phyloP scores from a whole-genome alignment of 2,797 vertebrate genomes.

The Apodemus agrarius region DNA sequence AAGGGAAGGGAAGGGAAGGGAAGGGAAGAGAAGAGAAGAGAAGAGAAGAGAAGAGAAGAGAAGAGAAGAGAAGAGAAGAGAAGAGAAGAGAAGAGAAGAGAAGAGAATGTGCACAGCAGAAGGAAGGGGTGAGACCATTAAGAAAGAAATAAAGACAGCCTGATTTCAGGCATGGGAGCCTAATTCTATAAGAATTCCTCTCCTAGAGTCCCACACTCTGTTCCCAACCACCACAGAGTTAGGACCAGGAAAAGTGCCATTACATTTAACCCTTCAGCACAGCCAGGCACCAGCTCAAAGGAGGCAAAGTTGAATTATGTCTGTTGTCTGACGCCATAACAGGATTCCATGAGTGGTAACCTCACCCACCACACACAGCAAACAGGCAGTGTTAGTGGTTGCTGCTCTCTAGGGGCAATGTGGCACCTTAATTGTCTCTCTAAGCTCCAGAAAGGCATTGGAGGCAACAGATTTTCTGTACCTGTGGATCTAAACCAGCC shows the following conservation, averaged over 20 bases:
- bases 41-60: no score
- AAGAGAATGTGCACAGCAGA: background rate
- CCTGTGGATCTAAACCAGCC: background rate
- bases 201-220: background rate
- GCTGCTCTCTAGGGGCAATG: background rate
- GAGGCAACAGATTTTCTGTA: background rate
- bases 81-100: no score
- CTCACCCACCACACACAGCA: background rate
- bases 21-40: no score
- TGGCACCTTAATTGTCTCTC: background rate
- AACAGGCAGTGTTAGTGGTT: background rate
- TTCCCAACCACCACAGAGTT: background rate
- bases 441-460: background rate
- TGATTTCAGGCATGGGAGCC: background rate
- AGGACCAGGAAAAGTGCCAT: background rate
- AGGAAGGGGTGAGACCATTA: background rate
- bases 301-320: background rate
- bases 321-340: background rate
- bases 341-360: background rate
- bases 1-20: no score
- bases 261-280: background rate
- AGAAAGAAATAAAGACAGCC: background rate
- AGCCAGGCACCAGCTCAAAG: background rate
- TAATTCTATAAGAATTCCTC: background rate
- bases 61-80: no score